A percentile compares a stretch with the other conserved stretches of the same genome.
Conservation (phyloP, 1,140 invertebrate species). For the Zelostemma sp. region DNA sequence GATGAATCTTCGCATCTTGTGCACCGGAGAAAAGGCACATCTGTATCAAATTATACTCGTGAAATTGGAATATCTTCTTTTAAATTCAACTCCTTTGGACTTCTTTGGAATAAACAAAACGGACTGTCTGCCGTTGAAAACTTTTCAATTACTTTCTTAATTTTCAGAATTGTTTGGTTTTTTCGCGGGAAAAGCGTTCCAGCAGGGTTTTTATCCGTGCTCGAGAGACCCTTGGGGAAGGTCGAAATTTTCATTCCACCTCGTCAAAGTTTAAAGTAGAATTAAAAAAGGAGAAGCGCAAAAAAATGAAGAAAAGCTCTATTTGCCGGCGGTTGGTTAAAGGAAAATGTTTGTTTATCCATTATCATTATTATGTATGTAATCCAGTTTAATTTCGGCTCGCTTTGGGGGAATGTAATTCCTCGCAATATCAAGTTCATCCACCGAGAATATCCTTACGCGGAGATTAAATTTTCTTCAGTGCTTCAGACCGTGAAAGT, state of each 20-base stretch:
- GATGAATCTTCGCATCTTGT: conserved; percentile 12
- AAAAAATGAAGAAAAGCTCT: not conserved
- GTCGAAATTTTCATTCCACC: no score
- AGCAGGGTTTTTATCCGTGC: no score
- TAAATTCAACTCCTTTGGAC: no score
- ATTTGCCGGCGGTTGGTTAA: not conserved
- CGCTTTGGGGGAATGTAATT: conserved; percentile 7
- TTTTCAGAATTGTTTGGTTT: no score
- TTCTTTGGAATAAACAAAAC: no score
- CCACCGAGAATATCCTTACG: conserved; percentile 2
- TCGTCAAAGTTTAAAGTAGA: no score
- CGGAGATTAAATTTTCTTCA: conserved; percentile 11
- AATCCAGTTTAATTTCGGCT: not conserved
- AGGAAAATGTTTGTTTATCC: not conserved
- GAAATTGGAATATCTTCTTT: no score
- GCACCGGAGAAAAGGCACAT: not conserved
- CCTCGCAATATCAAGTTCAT: conserved; percentile 2
- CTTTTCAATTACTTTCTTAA: no score
- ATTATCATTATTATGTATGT: not conserved
- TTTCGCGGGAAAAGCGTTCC: no score
- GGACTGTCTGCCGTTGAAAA: no score
- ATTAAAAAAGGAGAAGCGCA: not conserved
- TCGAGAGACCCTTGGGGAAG: no score
- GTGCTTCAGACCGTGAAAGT: not conserved
- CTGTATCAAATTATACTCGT: no score